Evolutionary conservation across 2,888 invertebrate species (phyloP), one percentile per base, ranked within the genome.

Genomic region (Agriotes lineatus): DNA sequence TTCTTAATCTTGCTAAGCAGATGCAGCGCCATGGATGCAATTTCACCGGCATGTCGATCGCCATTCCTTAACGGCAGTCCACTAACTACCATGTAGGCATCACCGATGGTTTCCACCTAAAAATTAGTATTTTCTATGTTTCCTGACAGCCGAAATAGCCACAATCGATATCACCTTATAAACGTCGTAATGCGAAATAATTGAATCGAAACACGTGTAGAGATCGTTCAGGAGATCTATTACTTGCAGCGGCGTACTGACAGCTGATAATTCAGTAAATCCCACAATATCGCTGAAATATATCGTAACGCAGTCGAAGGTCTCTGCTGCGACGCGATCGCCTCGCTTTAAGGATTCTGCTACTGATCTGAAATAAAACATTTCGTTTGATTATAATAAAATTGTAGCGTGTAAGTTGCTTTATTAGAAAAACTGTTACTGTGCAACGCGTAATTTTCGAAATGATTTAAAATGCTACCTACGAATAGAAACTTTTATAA

Each of bases 281-380:
- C 94, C 94, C 0, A 94, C 94, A 71, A 95, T 92, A 77, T 95
- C 94, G 76, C 94, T 94, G 80, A 95, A 95, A 80, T 93, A 91
- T 71, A 95, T 91, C 0, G 94, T 94, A 4, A 95, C 95, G 71
- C 90, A 91, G 72, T 93, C 92, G 79, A 91, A 95, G 73, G 90
- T 91, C 82, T 95, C 94, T 0, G 95, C 93, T 77, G 92, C 90
- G 0, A 95, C 94, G 0, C 89, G 88, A 75, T 93, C 92, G 0
- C 94, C 94, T 12, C 91, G 87, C 78, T 94, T 94, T 66, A 95
- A 78, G 0, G 93, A 89, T 74, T 95, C 94, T 0, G 94, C 94
- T 0, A 95, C 94, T 0, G 92, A 90, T 81, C 94, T 94, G 78
- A 14, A 82, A 76, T 12, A 22, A 12, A n/a, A n/a, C n/a, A n/a